Evolutionary conservation across 2,888 invertebrate species (phyloP).

Genomic region (Phyllotreta striolata): DNA sequence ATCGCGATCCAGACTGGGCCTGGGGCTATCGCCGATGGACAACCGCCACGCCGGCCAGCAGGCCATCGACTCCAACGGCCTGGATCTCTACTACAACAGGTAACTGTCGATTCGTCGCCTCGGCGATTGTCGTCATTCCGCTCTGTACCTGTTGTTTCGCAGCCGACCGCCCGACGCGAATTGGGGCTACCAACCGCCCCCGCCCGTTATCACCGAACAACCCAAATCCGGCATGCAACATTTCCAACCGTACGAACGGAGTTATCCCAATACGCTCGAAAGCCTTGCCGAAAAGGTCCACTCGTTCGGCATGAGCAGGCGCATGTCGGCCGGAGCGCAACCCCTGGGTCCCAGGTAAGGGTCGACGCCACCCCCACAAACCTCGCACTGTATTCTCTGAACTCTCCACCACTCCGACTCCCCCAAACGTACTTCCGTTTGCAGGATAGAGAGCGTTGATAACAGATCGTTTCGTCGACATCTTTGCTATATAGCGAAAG

Average conservation of each 20-base stretch:
- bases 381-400: conserved; percentile 1
- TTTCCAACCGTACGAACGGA: conserved; percentile 88
- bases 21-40: conserved; percentile 71
- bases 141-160: conserved; percentile 52
- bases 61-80: conserved; percentile 67
- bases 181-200: conserved; percentile 82
- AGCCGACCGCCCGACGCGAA: conserved; percentile 73
- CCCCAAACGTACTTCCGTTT: background rate
- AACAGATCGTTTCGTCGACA: no score
- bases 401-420: background rate
- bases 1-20: conserved; percentile 77
- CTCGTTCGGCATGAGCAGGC: conserved; percentile 72
- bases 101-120: conserved; percentile 65
- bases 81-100: conserved; percentile 76
- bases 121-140: no score
- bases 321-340: conserved; percentile 75
- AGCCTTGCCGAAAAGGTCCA: conserved; percentile 93
- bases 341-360: conserved; percentile 59
- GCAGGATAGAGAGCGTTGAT: no score
- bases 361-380: background rate
- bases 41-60: conserved; percentile 58
- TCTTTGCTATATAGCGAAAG: background rate
- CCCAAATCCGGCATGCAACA: conserved; percentile 82
- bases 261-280: conserved; percentile 87
- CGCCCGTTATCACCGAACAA: conserved; percentile 90